Percentiles rank a stretch among this genome's conserved stretches.
Conservation (phyloP, 2,113 vertebrate species). For the Helogale parvula region DNA sequence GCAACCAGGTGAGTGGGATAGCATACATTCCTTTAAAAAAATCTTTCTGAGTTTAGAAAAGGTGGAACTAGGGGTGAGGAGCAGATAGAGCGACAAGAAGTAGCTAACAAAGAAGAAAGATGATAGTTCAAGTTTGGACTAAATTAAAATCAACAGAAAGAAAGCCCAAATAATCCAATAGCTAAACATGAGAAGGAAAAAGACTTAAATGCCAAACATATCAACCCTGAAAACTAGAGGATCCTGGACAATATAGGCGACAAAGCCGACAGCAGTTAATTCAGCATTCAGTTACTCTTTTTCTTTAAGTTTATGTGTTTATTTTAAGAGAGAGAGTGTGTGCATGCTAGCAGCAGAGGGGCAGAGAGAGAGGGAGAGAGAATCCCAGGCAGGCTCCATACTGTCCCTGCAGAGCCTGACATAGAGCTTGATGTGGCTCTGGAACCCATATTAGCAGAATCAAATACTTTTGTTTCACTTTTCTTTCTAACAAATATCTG, state of each 20-base stretch:
- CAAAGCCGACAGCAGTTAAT: background rate
- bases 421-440: too few relatives aligned
- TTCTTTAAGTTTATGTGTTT: too few relatives aligned
- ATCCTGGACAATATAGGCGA: background rate
- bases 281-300: too few relatives aligned
- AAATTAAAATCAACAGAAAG: constrained; percentile 17
- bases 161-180: background rate
- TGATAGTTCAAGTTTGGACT: background rate
- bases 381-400: too few relatives aligned
- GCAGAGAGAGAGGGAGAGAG: too few relatives aligned
- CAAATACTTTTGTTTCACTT: background rate
- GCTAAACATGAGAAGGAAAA: background rate
- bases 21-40: background rate
- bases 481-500: background rate
- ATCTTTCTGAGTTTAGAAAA: background rate
- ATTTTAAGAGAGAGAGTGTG: too few relatives aligned
- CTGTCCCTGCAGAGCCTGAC: too few relatives aligned
- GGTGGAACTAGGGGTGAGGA: background rate
- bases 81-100: background rate
- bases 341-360: too few relatives aligned
- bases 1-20: background rate
- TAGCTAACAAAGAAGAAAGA: background rate
- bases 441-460: background rate
- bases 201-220: background rate
- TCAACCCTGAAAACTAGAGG: background rate